These are phyloP conservation scores for Baronia brevicornis DNA, from an alignment of 2,888 invertebrate genomes.

Conservation along the genomic window DNA sequence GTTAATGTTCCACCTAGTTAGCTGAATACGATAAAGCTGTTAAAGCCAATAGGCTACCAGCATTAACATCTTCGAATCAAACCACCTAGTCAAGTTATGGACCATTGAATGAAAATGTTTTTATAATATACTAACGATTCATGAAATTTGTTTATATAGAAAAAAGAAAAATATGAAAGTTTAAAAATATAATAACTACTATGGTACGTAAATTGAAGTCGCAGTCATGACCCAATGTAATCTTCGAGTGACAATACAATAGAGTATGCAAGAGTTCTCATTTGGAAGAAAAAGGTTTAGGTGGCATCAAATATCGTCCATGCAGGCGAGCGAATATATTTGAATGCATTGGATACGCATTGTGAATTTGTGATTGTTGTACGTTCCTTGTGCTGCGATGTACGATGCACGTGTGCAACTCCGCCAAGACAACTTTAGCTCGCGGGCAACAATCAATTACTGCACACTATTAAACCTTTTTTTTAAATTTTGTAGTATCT, in stretches of 20 bases:
- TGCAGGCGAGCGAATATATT: constrained; percentile 44
- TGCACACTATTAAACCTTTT: constrained; percentile 47
- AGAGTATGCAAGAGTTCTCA: constrained; percentile 21
- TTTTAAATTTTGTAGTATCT: no score
- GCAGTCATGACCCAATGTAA: constrained; percentile 3
- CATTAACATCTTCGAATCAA: no score
- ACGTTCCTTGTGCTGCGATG: constrained; percentile 23
- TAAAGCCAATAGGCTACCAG: no score
- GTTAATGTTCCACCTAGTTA: no score
- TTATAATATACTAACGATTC: no score
- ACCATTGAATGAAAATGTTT: no score
- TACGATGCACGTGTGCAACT: constrained; percentile 64
- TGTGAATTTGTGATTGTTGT: constrained; percentile 29
- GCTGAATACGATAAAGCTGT: no score
- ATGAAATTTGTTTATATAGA: no score
- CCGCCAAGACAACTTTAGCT: constrained; percentile 30
- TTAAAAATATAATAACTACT: no score
- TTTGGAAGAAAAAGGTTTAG: constrained; percentile 29
- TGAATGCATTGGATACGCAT: constrained; percentile 47
- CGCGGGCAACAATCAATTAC: constrained; percentile 39
- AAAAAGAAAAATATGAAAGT: no score
- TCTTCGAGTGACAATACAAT: constrained; percentile 20
- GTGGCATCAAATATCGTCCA: constrained; percentile 31
- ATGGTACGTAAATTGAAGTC: no score
- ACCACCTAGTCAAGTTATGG: no score